Percentiles rank a stretch among this genome's conserved stretches.
Conservation (phyloP, 2,888 invertebrate genomes). For the Spialia ferax region DNA sequence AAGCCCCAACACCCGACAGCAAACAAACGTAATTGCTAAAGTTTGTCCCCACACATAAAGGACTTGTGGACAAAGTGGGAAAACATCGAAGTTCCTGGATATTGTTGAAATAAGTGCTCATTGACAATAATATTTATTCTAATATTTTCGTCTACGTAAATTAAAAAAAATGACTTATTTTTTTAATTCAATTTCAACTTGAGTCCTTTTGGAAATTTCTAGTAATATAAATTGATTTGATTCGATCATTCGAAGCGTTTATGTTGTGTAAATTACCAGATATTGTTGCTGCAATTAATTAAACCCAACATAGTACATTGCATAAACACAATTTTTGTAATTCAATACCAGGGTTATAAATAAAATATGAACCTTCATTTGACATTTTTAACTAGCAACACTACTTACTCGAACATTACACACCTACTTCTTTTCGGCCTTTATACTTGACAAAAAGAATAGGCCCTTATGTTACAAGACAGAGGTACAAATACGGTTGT, state of each 20-base stretch:
- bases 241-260: too few relatives aligned
- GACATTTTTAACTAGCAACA: not conserved
- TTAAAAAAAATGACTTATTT: not conserved
- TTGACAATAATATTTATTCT: not conserved
- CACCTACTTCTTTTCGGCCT: too few relatives aligned
- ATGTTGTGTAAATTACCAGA: too few relatives aligned
- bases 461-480: constrained; percentile 45
- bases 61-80: constrained; percentile 20
- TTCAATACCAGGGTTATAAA: too few relatives aligned
- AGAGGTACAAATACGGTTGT: constrained; percentile 54
- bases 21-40: constrained; percentile 36
- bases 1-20: constrained; percentile 15
- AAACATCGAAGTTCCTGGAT: constrained; percentile 24
- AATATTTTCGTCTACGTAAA: not conserved
- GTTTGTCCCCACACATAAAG: constrained; percentile 26
- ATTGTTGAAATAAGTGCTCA: constrained; percentile 13
- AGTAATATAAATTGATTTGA: too few relatives aligned
- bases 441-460: constrained; percentile 37
- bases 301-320: too few relatives aligned
- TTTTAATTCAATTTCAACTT: too few relatives aligned
- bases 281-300: too few relatives aligned
- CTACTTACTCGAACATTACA: not conserved
- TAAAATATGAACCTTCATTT: not conserved
- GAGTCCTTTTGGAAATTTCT: too few relatives aligned
- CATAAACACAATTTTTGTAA: too few relatives aligned